A percentile compares a stretch with the other conserved stretches of the same genome.
phyloP scores from a whole-genome alignment of 1,140 invertebrate genomes.

The Gryllus bimaculatus region DNA sequence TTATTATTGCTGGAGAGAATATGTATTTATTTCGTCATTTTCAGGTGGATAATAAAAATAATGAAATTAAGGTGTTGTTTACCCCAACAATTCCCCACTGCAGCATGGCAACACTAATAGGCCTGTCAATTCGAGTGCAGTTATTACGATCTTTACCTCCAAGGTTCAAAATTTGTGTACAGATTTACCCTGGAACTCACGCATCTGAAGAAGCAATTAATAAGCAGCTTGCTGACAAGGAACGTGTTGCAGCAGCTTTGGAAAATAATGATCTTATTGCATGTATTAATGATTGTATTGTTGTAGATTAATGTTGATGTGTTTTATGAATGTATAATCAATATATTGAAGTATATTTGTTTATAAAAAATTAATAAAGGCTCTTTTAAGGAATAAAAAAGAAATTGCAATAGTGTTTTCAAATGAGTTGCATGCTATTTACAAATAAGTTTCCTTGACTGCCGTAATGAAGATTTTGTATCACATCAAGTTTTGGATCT shows the following conservation, averaged over 20 bases:
- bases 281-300: conserved; percentile 90
- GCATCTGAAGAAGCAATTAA: conserved; percentile 86
- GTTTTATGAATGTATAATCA: neutral
- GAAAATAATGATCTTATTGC: conserved; percentile 85
- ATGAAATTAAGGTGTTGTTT: conserved; percentile 67
- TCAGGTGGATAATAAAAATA: conserved; percentile 58
- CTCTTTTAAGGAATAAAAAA: neutral
- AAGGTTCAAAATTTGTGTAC: conserved; percentile 75
- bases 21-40: conserved; percentile 17
- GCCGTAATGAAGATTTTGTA: neutral
- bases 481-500: no score
- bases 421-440: neutral
- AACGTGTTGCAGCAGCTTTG: conserved; percentile 91
- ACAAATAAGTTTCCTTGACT: neutral
- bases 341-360: neutral
- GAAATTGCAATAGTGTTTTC: neutral
- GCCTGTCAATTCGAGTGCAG: conserved; percentile 77
- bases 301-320: neutral
- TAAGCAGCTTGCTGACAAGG: conserved; percentile 96
- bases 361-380: neutral
- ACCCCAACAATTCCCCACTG: conserved; percentile 99
- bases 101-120: conserved; percentile 97
- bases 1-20: neutral
- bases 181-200: conserved; percentile 88
- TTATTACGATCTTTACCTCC: conserved; percentile 76